Conservation (phyloP, 2,113 vertebrate genomes). For the Mohoua ochrocephala region DNA sequence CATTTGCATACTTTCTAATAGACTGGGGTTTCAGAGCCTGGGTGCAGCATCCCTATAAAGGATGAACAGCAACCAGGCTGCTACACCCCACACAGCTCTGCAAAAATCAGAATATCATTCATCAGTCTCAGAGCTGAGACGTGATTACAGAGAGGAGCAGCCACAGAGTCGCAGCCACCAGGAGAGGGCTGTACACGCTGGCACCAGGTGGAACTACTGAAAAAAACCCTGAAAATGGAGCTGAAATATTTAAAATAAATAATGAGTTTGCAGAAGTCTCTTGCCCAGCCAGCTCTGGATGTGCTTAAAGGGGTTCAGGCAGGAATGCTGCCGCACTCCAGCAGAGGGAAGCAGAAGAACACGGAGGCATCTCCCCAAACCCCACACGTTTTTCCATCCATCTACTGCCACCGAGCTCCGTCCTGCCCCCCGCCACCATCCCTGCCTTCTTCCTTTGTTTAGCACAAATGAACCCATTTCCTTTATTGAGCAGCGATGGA, state of each 20-base stretch:
- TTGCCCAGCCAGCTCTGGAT: neutral
- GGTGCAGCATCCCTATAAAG: neutral
- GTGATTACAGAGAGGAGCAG: neutral
- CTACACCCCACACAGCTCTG: neutral
- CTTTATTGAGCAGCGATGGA: neutral
- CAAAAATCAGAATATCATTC: neutral
- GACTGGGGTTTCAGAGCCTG: neutral
- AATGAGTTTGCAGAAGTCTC: neutral
- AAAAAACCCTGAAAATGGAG: accelerated
- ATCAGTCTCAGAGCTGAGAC: neutral
- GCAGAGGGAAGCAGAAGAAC: conserved; percentile 58
- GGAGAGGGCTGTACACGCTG: accelerated
- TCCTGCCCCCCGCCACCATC: neutral
- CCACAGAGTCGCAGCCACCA: accelerated
- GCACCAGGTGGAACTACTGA: accelerated
- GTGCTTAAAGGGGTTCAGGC: neutral
- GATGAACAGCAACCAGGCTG: neutral
- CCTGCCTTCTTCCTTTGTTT: neutral
- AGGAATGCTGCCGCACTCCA: conserved; percentile 2
- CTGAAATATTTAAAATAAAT: neutral
- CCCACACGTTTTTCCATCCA: accelerated
- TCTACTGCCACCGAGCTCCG: accelerated
- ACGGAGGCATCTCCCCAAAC: neutral
- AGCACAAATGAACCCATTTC: neutral
- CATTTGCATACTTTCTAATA: accelerated